Evolutionary conservation across 1,140 invertebrate species (phyloP), one percentile per base, ranked within the genome.

Genomic region (Papilio polyxenes): DNA sequence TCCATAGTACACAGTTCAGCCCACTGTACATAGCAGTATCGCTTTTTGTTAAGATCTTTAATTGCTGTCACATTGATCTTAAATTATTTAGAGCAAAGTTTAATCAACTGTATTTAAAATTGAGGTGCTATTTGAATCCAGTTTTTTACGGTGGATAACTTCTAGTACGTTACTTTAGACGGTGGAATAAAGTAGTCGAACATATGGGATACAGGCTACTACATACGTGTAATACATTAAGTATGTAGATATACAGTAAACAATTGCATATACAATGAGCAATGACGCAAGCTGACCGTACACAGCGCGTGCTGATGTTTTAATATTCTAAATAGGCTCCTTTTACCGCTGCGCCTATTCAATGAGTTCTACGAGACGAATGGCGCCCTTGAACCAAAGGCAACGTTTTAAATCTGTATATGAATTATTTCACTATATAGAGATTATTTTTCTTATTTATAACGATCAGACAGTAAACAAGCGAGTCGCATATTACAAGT

Each of bases 311-410:
- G 44, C 49, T 11, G 44, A 49, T 76, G n/a, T 76, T 76, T 76
- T 76, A 76, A 77, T 77, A 77, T 77, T 77, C 75, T 20, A 77
- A 77, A 72, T 72, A 72, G 65, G 13, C 31, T 11, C 65, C 62
- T 65, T 72, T 31, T 72, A 37, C 65, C 65, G 65, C 65, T 72
- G 65, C 65, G 65, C 5, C 62, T 15, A 13, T 13, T 72, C 65
- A 72, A 15, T 72, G 13, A 72, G 4, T 37, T 72, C 11, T 37
- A 20, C 31, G 65, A 69, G 62, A 69, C 62, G 3, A 11, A 31
- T 13, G 65, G 17, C 13, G 65, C 13, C 65, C 65, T 72, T 72
- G 65, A 72, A 72, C 65, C 31, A 72, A 40, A 4, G 65, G 40
- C 9, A 15, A 7, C 11, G 31, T 31, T 31, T 23, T 65, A 65